These are phyloP conservation scores for Zaprionus ornatus DNA, from an alignment of 1,140 invertebrate species.

Conservation along the genomic window DNA sequence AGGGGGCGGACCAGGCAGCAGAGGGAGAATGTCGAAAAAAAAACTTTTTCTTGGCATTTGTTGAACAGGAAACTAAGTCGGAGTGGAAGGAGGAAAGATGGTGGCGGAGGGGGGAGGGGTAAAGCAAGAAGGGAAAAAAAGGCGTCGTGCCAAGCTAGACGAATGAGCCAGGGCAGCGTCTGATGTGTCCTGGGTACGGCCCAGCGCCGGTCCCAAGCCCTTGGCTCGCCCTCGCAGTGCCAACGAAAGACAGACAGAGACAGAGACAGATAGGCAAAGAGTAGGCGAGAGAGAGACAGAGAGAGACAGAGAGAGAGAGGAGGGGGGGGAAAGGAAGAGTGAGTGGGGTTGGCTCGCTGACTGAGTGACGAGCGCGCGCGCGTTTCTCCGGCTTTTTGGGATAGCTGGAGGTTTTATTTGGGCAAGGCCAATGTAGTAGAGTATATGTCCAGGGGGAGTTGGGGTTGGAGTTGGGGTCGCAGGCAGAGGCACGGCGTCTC, in stretches of 20 bases:
- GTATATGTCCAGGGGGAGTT: conserved; percentile 55
- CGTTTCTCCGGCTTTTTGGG: conserved; percentile 56
- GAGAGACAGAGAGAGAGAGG: neutral
- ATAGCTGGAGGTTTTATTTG: conserved; percentile 62
- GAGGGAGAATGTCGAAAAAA: conserved; percentile 36
- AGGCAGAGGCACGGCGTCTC: neutral
- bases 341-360: conserved; percentile 29
- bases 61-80: conserved; percentile 72
- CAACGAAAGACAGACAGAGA: conserved; percentile 3
- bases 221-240: conserved; percentile 54
- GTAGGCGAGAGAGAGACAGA: neutral
- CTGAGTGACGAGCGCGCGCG: conserved; percentile 74
- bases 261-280: neutral
- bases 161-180: conserved; percentile 45
- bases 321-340: neutral
- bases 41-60: conserved; percentile 82
- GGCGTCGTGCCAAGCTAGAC: conserved; percentile 65
- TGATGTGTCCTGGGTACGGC: conserved; percentile 55
- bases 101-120: too few species aligned
- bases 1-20: neutral
- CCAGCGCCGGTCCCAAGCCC: conserved; percentile 21
- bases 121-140: conserved; percentile 42
- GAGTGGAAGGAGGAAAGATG: conserved; percentile 12
- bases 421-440: conserved; percentile 67
- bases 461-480: conserved; percentile 8